Evolutionary conservation across 2,797 vertebrate species (phyloP).

Genomic region (Cynopterus sphinx): DNA sequence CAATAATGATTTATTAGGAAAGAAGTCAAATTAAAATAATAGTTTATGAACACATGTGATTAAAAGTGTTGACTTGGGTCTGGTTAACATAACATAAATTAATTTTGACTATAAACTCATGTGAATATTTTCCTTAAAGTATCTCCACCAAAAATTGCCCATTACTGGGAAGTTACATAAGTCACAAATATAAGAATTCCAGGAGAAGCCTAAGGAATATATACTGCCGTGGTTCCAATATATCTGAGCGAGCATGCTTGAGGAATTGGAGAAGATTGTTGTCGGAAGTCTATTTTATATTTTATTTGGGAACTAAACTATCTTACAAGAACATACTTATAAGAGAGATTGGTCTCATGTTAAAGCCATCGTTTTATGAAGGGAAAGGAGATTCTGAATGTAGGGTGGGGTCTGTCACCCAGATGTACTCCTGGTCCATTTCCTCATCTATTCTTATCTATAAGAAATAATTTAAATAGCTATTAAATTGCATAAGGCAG

Average conservation of each 20-base stretch:
- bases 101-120: background rate
- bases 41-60: background rate
- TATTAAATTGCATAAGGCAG: background rate
- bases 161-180: background rate
- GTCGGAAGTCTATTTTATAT: background rate
- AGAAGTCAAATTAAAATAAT: background rate
- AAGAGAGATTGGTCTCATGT: background rate
- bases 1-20: background rate
- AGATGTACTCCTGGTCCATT: background rate
- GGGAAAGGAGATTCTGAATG: background rate
- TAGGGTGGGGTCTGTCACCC: fast-evolving
- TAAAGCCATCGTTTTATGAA: background rate
- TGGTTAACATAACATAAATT: background rate
- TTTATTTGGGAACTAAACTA: background rate
- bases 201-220: background rate
- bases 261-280: background rate
- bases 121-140: background rate
- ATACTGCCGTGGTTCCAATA: background rate
- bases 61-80: background rate
- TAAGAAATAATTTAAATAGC: background rate
- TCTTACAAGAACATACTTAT: background rate
- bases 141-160: background rate
- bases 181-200: background rate
- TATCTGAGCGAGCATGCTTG: background rate
- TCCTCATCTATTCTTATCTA: background rate